A percentile compares a stretch with the other conserved stretches of the same genome.
Evolutionary conservation across 92 coral and sea anemone species (phyloP).

Genomic region (Isaurus tuberculatus): DNA sequence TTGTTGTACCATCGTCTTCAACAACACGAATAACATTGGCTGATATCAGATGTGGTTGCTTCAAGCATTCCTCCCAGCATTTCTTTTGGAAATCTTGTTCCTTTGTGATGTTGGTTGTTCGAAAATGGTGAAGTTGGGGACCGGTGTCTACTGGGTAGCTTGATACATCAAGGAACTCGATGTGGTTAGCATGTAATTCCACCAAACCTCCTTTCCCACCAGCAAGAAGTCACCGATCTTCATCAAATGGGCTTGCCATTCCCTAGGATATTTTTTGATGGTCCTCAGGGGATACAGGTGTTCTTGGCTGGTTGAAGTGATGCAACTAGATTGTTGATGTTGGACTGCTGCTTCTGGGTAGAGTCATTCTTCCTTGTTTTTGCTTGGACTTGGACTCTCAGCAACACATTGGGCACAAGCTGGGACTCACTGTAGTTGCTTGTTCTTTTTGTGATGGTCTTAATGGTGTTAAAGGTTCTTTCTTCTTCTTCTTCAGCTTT

Average conservation of each 20-base stretch:
- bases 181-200: slow-evolving; percentile 37
- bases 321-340: slow-evolving; percentile 25
- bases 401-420: slow-evolving; percentile 36
- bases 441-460: slow-evolving; percentile 51
- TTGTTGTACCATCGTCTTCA: slow-evolving; percentile 49
- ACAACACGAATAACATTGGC: slow-evolving; percentile 51
- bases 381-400: slow-evolving; percentile 57
- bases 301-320: slow-evolving; percentile 41
- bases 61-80: slow-evolving; percentile 55
- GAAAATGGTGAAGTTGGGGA: slow-evolving; percentile 53
- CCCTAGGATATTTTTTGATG: slow-evolving; percentile 32
- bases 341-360: slow-evolving; percentile 42
- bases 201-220: slow-evolving; percentile 58
- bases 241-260: slow-evolving; percentile 54
- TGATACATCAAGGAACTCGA: slow-evolving; percentile 55
- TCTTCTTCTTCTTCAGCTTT: slow-evolving; percentile 64
- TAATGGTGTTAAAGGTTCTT: slow-evolving; percentile 46
- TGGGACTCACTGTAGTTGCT: slow-evolving; percentile 49
- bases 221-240: slow-evolving; percentile 51
- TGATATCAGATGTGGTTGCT: slow-evolving; percentile 10
- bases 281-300: slow-evolving; percentile 47
- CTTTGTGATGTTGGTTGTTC: slow-evolving; percentile 43
- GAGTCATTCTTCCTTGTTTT: slow-evolving; percentile 42
- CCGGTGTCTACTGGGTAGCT: slow-evolving; percentile 28
- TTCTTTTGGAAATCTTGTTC: slow-evolving; percentile 50